phyloP scores from a whole-genome alignment of 2,888 invertebrate genomes.

The Sicus ferrugineus region DNA sequence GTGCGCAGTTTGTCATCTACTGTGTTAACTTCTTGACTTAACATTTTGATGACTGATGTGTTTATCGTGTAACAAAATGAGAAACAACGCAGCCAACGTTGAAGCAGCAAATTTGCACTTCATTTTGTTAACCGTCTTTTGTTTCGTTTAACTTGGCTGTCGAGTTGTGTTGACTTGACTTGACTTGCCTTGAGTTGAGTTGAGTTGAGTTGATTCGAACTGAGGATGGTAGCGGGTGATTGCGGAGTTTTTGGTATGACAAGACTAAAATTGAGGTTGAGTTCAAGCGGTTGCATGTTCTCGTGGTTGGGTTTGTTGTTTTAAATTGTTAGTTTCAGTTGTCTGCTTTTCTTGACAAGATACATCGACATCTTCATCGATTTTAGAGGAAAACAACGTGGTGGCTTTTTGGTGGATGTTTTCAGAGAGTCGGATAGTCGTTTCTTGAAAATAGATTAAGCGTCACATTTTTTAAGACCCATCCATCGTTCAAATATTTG shows the following conservation, averaged over 20 bases:
- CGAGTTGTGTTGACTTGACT: not conserved
- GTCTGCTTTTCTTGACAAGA: not conserved
- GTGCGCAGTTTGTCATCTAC: conserved; percentile 6
- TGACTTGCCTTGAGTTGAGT: not conserved
- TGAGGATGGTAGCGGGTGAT: not conserved
- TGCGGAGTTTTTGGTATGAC: not conserved
- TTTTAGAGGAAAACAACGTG: no score
- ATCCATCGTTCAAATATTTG: no score
- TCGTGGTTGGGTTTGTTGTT: not conserved
- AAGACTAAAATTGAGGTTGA: not conserved
- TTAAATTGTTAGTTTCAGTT: not conserved
- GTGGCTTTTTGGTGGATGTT: no score
- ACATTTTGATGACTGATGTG: conserved; percentile 42
- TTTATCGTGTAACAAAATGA: conserved; percentile 38
- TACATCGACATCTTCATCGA: not conserved
- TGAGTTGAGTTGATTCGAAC: no score
- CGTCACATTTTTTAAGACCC: no score
- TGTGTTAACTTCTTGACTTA: conserved; percentile 40
- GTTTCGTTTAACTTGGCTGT: not conserved
- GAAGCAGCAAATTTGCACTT: conserved; percentile 38
- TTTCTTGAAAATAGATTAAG: no score
- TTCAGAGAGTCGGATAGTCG: no score
- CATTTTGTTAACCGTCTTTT: conserved; percentile 30
- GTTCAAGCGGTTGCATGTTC: not conserved
- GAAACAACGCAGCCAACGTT: conserved; percentile 29